Base-by-base conservation (phyloP, 2,888 invertebrate species). In the Napeogenes sylphis region DNA sequence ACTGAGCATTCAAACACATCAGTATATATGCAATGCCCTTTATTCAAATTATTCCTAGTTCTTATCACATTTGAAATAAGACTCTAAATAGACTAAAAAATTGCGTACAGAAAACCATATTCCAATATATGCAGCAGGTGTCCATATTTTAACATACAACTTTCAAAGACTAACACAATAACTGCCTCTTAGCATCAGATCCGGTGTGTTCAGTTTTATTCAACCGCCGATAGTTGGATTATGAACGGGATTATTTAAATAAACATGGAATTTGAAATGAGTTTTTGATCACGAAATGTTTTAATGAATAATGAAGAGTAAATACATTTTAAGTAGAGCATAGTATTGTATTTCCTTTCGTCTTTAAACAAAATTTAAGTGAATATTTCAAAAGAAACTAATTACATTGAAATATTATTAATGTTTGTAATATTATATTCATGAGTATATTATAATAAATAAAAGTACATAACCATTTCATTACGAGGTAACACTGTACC, bases 41-140 rank as follows among this genome's bases (percentile, higher is more conserved):
- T 14, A 59, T n/a, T 12, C 12, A 51, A 51, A 12, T 30, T 14
- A 14, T 38, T 53, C 45, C 30, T 21, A 46, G 35, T 47, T 55
- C 42, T 32, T 61, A 61, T 56, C n/a, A 30, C 30, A 47, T 21
- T 42, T 12, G 51, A 12, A 30, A 51, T 51, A 51, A 51, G 30
- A 30, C 30, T 30, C 30, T 4, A 30, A 51, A 51, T 51, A 10
- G 21, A 12, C 12, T 10, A 3, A 51, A 51, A 21, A 51, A 51
- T 12, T 30, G 21, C 51, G 30, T 51, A 51, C 51, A 74, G 71
- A 78, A 76, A 75, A 78, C 51, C 51, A 30, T 75, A 79, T 73
- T 82, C 83, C 85, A 89, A 87, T 85, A 83, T 88, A 90, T 90
- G 85, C 90, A 84, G 87, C 90, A 90, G 89, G 89, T 90, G 90